Evolutionary conservation across 2,797 vertebrate species (phyloP), one percentile per base, ranked within the genome.

Genomic region (Pempheris klunzingeri): DNA sequence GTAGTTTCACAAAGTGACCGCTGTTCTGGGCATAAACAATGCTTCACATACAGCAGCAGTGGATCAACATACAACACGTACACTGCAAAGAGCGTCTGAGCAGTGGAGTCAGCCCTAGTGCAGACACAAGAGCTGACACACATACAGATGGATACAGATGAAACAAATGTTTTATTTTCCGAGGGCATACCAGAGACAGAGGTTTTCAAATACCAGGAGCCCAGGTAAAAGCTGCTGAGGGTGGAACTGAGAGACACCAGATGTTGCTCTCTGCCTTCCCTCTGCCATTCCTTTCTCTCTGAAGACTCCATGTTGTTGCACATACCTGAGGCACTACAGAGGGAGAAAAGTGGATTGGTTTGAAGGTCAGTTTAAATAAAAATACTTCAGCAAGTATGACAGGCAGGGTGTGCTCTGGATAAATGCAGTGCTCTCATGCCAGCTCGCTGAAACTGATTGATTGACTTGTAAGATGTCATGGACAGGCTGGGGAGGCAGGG

Each of bases 391-490:
- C 73, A 74, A 90, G 87, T 93, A 92, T 93, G 91, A 92, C 92
- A 94, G 91, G 91, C 84, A 77, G 88, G 88, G 90, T 90, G 94
- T 84, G 81, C 78, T 88, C 92, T 86, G 91, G 95, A 93, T 95
- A 94, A 96, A 95, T 91, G 93, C 90, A 91, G 90, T 85, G 94
- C 94, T 93, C 94, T 92, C 90, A 89, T 92, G 82, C 89, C 89
- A 91, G 91, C 83, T 85, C 90, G 74, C 90, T 66, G 88, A 88
- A 92, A 92, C 85, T 92, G 95, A 95, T 93, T 91, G 95, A 95
- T 95, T 96, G 94, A 94, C 93, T 94, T 94, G 95, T 95, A 95
- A 95, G 96, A 96, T 96, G 96, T 95, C 91, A 95, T 83, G 83
- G 92, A 92, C 90, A 85, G 90, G 80, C 66, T 67, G 87, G 71